Evolutionary conservation across 2,797 vertebrate genomes (phyloP).

Genomic region (Gymnoscopelus braueri): DNA sequence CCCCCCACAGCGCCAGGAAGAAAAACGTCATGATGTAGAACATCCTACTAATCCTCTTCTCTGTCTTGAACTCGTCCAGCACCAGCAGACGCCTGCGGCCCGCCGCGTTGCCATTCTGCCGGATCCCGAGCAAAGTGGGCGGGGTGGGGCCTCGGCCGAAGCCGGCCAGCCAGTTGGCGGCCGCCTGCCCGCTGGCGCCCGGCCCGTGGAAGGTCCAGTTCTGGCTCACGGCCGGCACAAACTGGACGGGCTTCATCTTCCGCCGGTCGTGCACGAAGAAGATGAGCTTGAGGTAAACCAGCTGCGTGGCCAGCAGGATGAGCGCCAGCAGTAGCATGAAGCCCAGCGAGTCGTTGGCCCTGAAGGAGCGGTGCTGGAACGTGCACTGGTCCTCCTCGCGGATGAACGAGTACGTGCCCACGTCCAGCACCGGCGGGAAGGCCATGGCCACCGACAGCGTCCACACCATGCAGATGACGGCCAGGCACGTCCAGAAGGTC

Average conservation of each 20-base stretch:
- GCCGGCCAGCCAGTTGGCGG: conserved; percentile 98
- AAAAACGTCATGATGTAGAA: conserved; percentile 99
- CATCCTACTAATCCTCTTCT: conserved; percentile 99
- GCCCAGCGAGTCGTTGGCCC: conserved; percentile 98
- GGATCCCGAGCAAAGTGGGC: conserved; percentile 97
- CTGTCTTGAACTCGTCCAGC: conserved; percentile 99
- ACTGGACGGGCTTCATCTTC: conserved; percentile 99
- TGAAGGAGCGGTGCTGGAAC: conserved; percentile 98
- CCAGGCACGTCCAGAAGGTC: conserved; percentile 99
- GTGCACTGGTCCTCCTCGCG: conserved; percentile 99
- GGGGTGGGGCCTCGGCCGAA: conserved; percentile 98
- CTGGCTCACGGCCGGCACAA: conserved; percentile 99
- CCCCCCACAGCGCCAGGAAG: conserved; percentile 98
- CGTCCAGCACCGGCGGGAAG: conserved; percentile 97
- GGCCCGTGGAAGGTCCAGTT: conserved; percentile 99
- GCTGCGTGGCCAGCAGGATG: conserved; percentile 99
- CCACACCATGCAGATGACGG: conserved; percentile 99
- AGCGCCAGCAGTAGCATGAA: conserved; percentile 99
- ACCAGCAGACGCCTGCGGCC: conserved; percentile 96
- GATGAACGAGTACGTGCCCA: conserved; percentile 99
- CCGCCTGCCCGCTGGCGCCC: conserved; percentile 97
- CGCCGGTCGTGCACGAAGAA: conserved; percentile 98
- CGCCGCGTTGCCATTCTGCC: conserved; percentile 96
- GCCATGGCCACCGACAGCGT: conserved; percentile 99
- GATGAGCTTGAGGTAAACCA: conserved; percentile 99